These are phyloP conservation scores for Pandion haliaetus DNA, from an alignment of 2,113 vertebrate species.

Conservation along the genomic window DNA sequence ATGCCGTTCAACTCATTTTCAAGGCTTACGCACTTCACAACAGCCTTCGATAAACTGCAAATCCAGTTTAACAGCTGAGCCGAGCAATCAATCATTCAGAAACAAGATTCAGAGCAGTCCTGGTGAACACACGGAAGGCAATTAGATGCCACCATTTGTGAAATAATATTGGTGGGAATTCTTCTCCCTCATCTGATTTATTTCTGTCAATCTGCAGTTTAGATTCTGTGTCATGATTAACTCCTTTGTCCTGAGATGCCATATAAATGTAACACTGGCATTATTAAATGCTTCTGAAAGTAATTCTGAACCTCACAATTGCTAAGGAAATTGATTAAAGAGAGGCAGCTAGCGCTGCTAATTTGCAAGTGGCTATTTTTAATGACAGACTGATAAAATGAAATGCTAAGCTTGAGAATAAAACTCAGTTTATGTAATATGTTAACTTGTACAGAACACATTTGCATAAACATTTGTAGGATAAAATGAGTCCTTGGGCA, in stretches of 20 bases:
- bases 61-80: slow-evolving; percentile 40
- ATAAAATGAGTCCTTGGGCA: slow-evolving; percentile 28
- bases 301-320: slow-evolving; percentile 47
- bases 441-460: slow-evolving; percentile 32
- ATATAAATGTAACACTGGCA: slow-evolving; percentile 4
- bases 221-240: slow-evolving; percentile 58
- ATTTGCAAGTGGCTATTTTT: slow-evolving; percentile 60
- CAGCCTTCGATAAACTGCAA: slow-evolving; percentile 29
- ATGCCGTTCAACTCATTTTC: neutral
- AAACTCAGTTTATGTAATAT: slow-evolving; percentile 42
- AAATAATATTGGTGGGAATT: slow-evolving; percentile 65
- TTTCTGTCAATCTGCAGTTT: slow-evolving; percentile 64
- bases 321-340: slow-evolving; percentile 59
- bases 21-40: slow-evolving; percentile 10
- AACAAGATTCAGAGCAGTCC: slow-evolving; percentile 51
- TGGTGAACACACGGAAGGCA: slow-evolving; percentile 52
- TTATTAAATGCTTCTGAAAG: slow-evolving; percentile 61
- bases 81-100: slow-evolving; percentile 50
- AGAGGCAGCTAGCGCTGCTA: slow-evolving; percentile 27
- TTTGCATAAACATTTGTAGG: slow-evolving; percentile 63
- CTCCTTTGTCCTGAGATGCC: slow-evolving; percentile 54
- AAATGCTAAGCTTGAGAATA: slow-evolving; percentile 50
- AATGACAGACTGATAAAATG: slow-evolving; percentile 55
- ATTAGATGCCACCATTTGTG: slow-evolving; percentile 54
- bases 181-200: slow-evolving; percentile 61